Evolutionary conservation across 2,888 invertebrate genomes (phyloP).

Genomic region (Biston stratarius): DNA sequence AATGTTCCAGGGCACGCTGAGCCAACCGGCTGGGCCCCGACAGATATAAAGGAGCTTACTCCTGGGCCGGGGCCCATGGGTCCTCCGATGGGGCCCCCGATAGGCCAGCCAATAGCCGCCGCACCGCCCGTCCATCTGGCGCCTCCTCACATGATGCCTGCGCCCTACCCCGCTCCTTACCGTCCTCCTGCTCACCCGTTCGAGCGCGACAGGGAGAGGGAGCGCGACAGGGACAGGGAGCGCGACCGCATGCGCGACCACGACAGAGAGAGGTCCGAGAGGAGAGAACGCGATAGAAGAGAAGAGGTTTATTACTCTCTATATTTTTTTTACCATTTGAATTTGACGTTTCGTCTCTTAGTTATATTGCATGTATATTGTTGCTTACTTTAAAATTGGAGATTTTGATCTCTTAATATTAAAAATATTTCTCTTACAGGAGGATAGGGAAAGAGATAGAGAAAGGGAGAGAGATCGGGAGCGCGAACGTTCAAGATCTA

Average conservation of each 20-base stretch:
- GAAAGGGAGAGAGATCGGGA: conserved; percentile 73
- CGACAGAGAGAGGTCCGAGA: conserved; percentile 63
- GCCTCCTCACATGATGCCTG: conserved; percentile 62
- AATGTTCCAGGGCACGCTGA: conserved; percentile 68
- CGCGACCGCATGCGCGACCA: conserved; percentile 52
- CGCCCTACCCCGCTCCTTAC: conserved; percentile 65
- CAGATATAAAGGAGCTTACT: conserved; percentile 90
- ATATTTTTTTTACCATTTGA: too few species aligned
- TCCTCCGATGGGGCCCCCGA: conserved; percentile 67
- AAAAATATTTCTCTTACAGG: conserved; percentile 55
- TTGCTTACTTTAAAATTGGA: too few species aligned
- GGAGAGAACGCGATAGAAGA: conserved; percentile 65
- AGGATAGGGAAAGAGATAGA: conserved; percentile 73
- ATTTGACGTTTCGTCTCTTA: too few species aligned
- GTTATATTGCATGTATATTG: too few species aligned
- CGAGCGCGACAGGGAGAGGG: conserved; percentile 76
- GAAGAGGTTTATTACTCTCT: conserved; percentile 63
- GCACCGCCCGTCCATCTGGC: conserved; percentile 60
- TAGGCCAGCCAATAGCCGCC: conserved; percentile 55
- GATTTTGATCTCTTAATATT: neutral
- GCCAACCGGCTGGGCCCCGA: conserved; percentile 87
- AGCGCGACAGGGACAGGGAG: conserved; percentile 51
- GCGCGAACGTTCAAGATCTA: conserved; percentile 85
- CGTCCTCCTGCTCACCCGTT: conserved; percentile 61
- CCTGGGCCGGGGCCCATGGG: conserved; percentile 87